phyloP scores from a whole-genome alignment of 35 echinoderm and acorn worm genomes.

The Stichopus chloronotus region DNA sequence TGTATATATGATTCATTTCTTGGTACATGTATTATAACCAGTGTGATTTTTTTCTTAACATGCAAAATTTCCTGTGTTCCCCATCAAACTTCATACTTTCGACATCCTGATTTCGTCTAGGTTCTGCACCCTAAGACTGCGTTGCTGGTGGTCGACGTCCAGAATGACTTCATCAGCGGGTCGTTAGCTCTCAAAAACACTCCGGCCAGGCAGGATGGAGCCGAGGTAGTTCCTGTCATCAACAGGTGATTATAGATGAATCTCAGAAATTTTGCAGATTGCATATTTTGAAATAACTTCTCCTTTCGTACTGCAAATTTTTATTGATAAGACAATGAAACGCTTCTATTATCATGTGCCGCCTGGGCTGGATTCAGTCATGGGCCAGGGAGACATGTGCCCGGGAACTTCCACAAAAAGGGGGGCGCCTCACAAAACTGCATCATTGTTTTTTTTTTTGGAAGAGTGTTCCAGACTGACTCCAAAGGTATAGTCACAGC shows the following conservation, averaged over 20 bases:
- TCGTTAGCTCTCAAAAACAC: slow-evolving; percentile 64
- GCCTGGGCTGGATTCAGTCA: no score
- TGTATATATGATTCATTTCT: not conserved
- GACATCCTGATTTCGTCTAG: slow-evolving; percentile 23
- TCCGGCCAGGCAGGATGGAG: slow-evolving; percentile 64
- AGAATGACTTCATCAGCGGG: slow-evolving; percentile 96
- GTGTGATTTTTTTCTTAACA: not conserved
- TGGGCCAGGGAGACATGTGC: no score
- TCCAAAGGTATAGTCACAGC: no score
- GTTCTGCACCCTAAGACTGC: slow-evolving; percentile 75
- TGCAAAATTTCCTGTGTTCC: not conserved
- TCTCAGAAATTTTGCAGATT: not conserved
- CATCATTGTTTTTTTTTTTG: no score
- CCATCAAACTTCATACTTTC: not conserved
- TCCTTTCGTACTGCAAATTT: no score
- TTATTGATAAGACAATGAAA: no score
- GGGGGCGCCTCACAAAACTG: no score
- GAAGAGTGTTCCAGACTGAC: no score
- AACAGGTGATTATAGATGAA: slow-evolving; percentile 66
- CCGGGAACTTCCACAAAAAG: no score
- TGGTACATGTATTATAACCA: not conserved
- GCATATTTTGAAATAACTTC: no score
- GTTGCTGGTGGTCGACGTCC: slow-evolving; percentile 82
- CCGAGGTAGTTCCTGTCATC: slow-evolving; percentile 85
- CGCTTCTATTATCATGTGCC: no score